Evolutionary conservation across 2,113 vertebrate species (phyloP).

Genomic region (Centropus bengalensis): DNA sequence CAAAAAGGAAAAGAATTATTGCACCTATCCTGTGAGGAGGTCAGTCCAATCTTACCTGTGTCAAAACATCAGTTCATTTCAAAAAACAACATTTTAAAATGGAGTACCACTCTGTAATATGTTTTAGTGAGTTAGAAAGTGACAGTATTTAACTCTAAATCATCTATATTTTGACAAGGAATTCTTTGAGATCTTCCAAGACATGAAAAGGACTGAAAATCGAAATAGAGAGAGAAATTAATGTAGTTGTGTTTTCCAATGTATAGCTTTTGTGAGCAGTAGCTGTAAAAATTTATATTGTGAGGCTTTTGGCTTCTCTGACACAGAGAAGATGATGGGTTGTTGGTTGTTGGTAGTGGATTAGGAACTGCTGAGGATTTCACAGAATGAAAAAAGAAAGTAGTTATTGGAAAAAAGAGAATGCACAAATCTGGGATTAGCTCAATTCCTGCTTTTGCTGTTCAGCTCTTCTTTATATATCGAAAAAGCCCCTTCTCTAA

Average conservation of each 20-base stretch:
- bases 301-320: not conserved
- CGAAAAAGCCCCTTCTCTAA: not conserved
- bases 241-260: not conserved
- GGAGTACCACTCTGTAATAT: not conserved
- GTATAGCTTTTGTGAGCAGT: not conserved
- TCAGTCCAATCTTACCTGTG: slow-evolving; percentile 2
- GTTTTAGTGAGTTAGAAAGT: not conserved
- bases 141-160: not conserved
- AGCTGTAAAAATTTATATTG: not conserved
- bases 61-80: not conserved
- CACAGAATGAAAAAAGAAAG: not conserved
- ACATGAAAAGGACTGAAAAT: not conserved
- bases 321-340: not conserved
- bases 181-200: not conserved
- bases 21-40: not conserved
- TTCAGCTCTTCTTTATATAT: not conserved
- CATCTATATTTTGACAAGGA: not conserved
- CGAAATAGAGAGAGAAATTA: not conserved
- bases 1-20: not conserved
- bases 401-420: not conserved
- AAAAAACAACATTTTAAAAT: not conserved
- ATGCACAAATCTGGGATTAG: not conserved
- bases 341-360: not conserved
- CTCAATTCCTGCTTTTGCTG: not conserved
- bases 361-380: not conserved